phyloP scores from a whole-genome alignment of 2,797 vertebrate genomes.

The Lithobates sylvaticus region DNA sequence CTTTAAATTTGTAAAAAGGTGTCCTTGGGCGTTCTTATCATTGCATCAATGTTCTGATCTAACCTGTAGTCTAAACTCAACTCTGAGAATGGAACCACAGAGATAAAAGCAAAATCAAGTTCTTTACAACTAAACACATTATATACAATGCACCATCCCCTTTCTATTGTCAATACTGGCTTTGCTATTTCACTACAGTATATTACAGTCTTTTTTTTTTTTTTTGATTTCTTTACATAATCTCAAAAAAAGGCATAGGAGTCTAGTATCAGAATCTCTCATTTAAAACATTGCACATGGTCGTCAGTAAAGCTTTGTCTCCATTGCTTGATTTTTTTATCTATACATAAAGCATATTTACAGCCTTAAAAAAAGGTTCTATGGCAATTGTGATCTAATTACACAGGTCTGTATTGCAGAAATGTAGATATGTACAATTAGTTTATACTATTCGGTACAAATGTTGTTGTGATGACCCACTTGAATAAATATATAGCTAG shows the following conservation, averaged over 20 bases:
- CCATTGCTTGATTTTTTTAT: constrained; percentile 1
- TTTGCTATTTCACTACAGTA: constrained; percentile 16
- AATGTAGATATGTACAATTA: constrained; percentile 52
- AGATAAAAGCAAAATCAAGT: not conserved
- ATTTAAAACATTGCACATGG: constrained; percentile 49
- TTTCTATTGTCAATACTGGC: not conserved
- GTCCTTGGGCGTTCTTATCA: not conserved
- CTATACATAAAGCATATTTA: constrained; percentile 46
- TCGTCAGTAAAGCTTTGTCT: constrained; percentile 50
- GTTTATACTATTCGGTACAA: constrained; percentile 39
- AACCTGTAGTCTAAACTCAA: not conserved
- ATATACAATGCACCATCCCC: not conserved
- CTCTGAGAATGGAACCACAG: not conserved
- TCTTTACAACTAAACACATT: not conserved
- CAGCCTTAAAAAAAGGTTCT: constrained; percentile 54
- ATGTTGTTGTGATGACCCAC: constrained; percentile 39
- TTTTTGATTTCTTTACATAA: constrained; percentile 11
- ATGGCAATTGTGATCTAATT: constrained; percentile 50
- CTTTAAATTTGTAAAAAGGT: not conserved
- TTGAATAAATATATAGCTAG: constrained; percentile 65
- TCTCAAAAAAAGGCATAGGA: constrained; percentile 52
- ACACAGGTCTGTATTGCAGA: constrained; percentile 44
- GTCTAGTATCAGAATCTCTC: constrained; percentile 39
- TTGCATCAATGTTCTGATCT: not conserved
- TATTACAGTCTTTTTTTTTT: constrained; percentile 36